Evolutionary conservation across 2,797 vertebrate genomes (phyloP), one percentile per base, ranked within the genome.

Genomic region (Microtus obscurus): DNA sequence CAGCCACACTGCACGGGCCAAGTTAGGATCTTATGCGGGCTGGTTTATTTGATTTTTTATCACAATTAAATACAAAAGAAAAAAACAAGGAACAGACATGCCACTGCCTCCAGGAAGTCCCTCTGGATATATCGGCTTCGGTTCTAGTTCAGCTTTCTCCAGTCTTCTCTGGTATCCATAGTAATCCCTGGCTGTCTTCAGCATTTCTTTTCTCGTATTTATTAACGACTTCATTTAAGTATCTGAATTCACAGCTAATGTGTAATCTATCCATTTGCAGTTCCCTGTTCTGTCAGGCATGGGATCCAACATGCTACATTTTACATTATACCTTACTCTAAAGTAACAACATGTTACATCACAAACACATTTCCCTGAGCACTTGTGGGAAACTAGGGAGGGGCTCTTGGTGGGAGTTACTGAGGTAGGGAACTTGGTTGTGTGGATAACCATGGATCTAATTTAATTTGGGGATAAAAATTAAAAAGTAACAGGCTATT

Each of bases 391-490:
- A 92, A 29, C 5, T 51, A 65, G 8, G 77, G 25, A 65, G 8
- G 77, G 25, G 10, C 4, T 93, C n/a, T 87, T 69, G 71, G 51
- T 81, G 69, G 53, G 89, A 23, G 25, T 65, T 90, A 43, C 83
- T 27, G 88, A 74, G 14, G 56, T 40, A 73, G 34, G 51, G 29
- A 69, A 67, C 10, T 74, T 34, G 27, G 51, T 21, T 43, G 8
- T 53, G 19, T 1, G 9, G 23, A 71, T 78, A 29, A 74, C 48
- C 1, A 2, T 43, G 1, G 37, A 23, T 51, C 31, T 63, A 89
- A 71, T 89, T 59, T 95, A 19, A 34, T 71, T 13, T 81, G 89
- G 78, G 34, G 27, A 94, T 69, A 61, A 88, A 73, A 82, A 77
- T 56, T 23, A 51, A 95, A 82, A 76, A n/a, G 56, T 73, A 73